Evolutionary conservation across 2,888 invertebrate species (phyloP).

Genomic region (Temnothorax rugatulus): DNA sequence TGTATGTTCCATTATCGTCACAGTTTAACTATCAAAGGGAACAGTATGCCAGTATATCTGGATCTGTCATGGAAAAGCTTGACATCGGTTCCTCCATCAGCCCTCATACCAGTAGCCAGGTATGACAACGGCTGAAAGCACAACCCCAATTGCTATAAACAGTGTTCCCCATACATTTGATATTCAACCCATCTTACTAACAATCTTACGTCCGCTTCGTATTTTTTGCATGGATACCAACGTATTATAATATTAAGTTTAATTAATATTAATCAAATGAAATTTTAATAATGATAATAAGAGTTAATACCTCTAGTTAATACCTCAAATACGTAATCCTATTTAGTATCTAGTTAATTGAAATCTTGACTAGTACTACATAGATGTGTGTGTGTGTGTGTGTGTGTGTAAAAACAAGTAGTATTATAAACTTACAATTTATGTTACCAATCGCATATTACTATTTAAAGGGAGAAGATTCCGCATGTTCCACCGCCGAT

Average conservation of each 20-base stretch:
- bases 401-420: too few species aligned
- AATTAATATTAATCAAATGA: background rate
- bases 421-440: background rate
- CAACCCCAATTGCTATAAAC: slow-evolving; percentile 1
- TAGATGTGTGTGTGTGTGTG: too few species aligned
- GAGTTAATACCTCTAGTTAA: background rate
- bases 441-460: slow-evolving; percentile 28
- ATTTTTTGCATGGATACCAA: slow-evolving; percentile 62
- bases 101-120: slow-evolving; percentile 92
- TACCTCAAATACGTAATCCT: background rate
- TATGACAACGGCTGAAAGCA: slow-evolving; percentile 83
- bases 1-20: slow-evolving; percentile 81
- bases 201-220: slow-evolving; percentile 51
- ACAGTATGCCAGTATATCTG: slow-evolving; percentile 94
- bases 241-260: slow-evolving; percentile 49
- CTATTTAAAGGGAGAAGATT: slow-evolving; percentile 90
- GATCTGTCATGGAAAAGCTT: slow-evolving; percentile 93
- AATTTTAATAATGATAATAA: slow-evolving; percentile 2
- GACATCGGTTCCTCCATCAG: slow-evolving; percentile 92
- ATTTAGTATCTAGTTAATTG: background rate
- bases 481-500: slow-evolving; percentile 90
- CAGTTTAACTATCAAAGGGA: slow-evolving; percentile 93
- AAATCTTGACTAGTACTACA: background rate
- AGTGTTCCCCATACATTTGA: background rate
- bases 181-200: background rate